Base-by-base conservation (phyloP, 2,797 vertebrate genomes). In the Pangasius larnaudii region DNA sequence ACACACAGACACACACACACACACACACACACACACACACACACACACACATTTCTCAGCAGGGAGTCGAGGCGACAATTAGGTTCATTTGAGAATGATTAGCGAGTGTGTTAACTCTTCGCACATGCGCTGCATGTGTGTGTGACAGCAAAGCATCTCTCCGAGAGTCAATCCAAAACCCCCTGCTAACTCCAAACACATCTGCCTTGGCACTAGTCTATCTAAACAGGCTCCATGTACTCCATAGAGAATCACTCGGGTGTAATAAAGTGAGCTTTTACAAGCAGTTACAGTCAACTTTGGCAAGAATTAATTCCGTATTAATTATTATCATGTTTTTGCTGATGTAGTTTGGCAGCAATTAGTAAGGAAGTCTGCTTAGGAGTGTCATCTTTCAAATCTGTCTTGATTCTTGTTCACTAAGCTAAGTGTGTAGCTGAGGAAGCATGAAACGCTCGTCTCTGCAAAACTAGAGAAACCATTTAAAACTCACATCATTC, bases 11-110 rank as follows among this genome's bases (percentile, higher is more conserved):
- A 82, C 63, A 85, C 39, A 87, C 58, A 87, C 58, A 84, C 69
- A 82, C 67, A 82, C 63, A 85, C 39, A 87, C 58, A 87, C 36
- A n/a, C 63, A 85, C 39, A 87, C 58, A 87, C 58, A 84, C 69
- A 82, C 67, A 82, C 63, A 85, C 39, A 87, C 58, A 87, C 36
- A n/a, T 83, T 84, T 88, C 86, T 86, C 89, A 79, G 88, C 85
- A 46, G 88, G 90, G 91, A 91, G 94, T 92, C 93, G 91, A 84
- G 71, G 85, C 77, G 89, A 92, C 91, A 93, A 92, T 92, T 90
- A 92, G 87, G 78, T 89, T 91, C 86, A 91, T 91, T 92, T 91
- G 90, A 85, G 92, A 92, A 89, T 91, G 92, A 94, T 94, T 91
- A 92, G 87, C 87, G 91, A 92, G 89, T 86, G 91, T 90, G 90